A percentile compares a stretch with the other conserved stretches of the same genome.
phyloP scores from a whole-genome alignment of 2,113 vertebrate genomes.

The Jacana jacana region DNA sequence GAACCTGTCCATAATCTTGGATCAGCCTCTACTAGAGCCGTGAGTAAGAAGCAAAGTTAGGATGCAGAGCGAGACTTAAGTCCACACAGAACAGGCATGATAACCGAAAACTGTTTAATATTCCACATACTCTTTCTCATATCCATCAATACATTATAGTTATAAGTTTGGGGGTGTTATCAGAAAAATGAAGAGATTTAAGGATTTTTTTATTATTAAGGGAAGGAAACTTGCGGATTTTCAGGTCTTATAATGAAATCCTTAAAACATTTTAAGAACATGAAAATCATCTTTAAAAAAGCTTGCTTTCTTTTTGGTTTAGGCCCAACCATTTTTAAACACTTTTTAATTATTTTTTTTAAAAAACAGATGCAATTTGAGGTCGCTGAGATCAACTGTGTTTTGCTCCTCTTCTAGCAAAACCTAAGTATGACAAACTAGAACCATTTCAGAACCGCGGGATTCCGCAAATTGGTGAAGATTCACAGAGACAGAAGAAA shows the following conservation, averaged over 20 bases:
- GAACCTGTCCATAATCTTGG: constrained; percentile 6
- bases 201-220: background rate
- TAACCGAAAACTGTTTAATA: background rate
- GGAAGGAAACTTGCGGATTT: background rate
- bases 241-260: background rate
- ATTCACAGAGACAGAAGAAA: background rate
- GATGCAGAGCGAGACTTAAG: background rate
- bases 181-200: background rate
- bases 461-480: background rate
- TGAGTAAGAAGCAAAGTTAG: background rate
- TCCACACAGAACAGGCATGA: background rate
- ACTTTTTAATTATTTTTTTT: background rate
- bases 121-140: background rate
- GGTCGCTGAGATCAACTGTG: background rate
- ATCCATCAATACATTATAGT: background rate
- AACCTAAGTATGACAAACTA: background rate
- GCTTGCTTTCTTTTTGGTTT: background rate
- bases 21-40: background rate
- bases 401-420: background rate
- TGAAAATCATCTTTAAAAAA: background rate
- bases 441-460: background rate
- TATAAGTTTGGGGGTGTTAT: background rate
- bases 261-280: background rate
- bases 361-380: background rate
- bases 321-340: background rate